Conservation (phyloP, 2,797 vertebrate species). For the Vireo griseus region DNA sequence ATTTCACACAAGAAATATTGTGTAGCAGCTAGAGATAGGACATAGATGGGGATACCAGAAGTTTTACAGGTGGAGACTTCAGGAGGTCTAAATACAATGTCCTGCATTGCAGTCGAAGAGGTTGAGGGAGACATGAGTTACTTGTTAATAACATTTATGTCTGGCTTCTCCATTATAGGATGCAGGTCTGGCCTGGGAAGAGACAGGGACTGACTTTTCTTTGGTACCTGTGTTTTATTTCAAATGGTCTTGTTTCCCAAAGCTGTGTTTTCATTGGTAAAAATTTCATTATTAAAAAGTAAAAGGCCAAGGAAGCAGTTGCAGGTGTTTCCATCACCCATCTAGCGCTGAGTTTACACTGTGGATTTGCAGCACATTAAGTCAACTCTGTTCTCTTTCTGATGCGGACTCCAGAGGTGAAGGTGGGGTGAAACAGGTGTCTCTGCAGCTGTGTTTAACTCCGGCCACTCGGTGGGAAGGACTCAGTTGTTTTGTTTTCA, state of each 20-base stretch:
- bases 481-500: background rate
- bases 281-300: background rate
- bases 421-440: background rate
- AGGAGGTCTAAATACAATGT: background rate
- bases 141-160: background rate
- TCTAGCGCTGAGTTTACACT: background rate
- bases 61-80: background rate
- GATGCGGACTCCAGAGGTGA: background rate
- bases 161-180: background rate
- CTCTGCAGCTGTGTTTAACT: background rate
- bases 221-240: background rate
- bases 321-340: fast-evolving
- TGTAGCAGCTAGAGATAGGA: background rate
- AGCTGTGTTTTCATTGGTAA: background rate
- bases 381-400: background rate
- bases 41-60: background rate
- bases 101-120: background rate
- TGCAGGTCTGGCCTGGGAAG: background rate
- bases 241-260: background rate
- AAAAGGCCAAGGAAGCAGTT: background rate
- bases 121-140: background rate
- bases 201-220: background rate
- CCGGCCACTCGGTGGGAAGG: fast-evolving
- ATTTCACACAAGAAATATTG: background rate
- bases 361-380: background rate